Evolutionary conservation across 2,888 invertebrate species (phyloP).

Genomic region (Ennomos erosarius): DNA sequence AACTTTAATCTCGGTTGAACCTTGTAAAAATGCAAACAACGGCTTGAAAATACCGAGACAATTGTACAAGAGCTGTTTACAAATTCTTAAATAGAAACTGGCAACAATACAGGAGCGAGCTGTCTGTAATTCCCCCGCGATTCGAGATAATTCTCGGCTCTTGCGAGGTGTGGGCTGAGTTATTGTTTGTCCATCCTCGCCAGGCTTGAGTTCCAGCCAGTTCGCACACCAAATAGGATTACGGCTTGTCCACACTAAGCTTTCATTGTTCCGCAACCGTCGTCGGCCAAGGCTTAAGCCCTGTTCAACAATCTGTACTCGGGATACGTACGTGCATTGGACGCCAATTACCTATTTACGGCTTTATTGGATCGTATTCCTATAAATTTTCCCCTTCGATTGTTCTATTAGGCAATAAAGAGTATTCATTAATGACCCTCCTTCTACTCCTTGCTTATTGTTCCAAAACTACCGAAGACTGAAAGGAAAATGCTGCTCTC

Average conservation of each 20-base stretch:
- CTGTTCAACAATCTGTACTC: slow-evolving; percentile 50
- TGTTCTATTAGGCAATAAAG: slow-evolving; percentile 34
- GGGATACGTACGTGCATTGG: slow-evolving; percentile 48
- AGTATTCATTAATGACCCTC: slow-evolving; percentile 34
- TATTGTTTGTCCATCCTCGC: slow-evolving; percentile 56
- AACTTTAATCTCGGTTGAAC: slow-evolving; percentile 32
- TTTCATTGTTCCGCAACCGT: slow-evolving; percentile 56
- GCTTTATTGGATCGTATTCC: slow-evolving; percentile 44
- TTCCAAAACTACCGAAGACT: slow-evolving; percentile 22
- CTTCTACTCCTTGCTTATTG: slow-evolving; percentile 16
- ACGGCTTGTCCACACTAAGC: slow-evolving; percentile 57
- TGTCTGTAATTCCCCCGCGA: slow-evolving; percentile 39
- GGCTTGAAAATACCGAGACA: slow-evolving; percentile 28
- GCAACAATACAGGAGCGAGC: slow-evolving; percentile 33
- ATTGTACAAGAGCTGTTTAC: slow-evolving; percentile 33
- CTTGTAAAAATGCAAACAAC: slow-evolving; percentile 31
- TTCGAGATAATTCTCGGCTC: slow-evolving; percentile 45
- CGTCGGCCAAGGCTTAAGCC: slow-evolving; percentile 47
- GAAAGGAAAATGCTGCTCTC: no score
- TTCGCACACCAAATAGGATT: slow-evolving; percentile 61
- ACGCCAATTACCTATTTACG: slow-evolving; percentile 47
- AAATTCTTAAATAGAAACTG: slow-evolving; percentile 35
- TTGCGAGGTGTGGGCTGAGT: slow-evolving; percentile 52
- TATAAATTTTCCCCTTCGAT: slow-evolving; percentile 40
- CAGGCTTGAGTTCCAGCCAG: slow-evolving; percentile 32